Conservation (phyloP, 2,797 vertebrate species). For the Malacoraja senta region DNA sequence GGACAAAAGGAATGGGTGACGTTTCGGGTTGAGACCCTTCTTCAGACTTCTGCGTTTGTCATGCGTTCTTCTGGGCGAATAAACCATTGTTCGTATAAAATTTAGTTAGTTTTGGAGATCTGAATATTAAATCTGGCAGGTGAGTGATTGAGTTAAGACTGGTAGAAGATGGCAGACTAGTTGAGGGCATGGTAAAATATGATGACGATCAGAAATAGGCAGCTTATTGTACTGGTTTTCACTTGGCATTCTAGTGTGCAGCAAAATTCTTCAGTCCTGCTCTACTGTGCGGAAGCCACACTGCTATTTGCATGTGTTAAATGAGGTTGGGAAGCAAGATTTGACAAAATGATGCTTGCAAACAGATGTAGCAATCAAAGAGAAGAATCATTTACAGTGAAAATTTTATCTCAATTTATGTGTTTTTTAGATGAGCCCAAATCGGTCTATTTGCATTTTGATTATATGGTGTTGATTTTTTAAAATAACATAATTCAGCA, state of each 20-base stretch:
- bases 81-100: not conserved
- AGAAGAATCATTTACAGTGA: not conserved
- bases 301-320: not conserved
- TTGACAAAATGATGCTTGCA: not conserved
- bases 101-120: not conserved
- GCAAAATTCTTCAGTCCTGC: not conserved
- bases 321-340: not conserved
- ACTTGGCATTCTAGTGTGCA: not conserved
- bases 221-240: not conserved
- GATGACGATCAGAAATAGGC: not conserved
- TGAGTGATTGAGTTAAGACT: not conserved
- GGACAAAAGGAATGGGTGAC: no score
- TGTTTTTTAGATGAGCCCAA: not conserved
- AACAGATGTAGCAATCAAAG: not conserved
- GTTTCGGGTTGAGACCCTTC: no score
- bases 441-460: not conserved
- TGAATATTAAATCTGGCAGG: not conserved
- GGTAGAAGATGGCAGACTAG: not conserved
- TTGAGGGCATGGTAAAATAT: not conserved
- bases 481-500: not conserved
- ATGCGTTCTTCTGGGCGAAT: not conserved
- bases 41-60: not conserved
- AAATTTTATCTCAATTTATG: not conserved
- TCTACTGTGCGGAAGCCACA: not conserved
- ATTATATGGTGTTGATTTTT: not conserved